A percentile compares a stretch with the other conserved stretches of the same genome.
phyloP scores from a whole-genome alignment of 2,888 invertebrate genomes.

The Cyclophora albipunctata region DNA sequence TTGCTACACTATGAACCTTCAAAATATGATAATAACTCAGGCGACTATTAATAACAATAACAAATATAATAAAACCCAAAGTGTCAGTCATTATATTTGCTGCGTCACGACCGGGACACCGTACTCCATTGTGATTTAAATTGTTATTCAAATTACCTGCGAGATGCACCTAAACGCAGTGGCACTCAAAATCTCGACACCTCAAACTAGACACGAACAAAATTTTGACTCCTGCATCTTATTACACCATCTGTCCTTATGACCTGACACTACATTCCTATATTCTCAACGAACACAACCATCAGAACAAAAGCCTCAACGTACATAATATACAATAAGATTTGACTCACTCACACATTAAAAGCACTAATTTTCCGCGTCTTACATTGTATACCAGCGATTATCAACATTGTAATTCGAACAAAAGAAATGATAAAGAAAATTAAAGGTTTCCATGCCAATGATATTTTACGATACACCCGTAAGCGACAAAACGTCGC shows the following conservation, averaged over 20 bases:
- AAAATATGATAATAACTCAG: conserved; percentile 35
- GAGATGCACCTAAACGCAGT: conserved; percentile 51
- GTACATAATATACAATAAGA: neutral
- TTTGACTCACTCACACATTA: neutral
- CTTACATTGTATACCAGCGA: conserved; percentile 44
- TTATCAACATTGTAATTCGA: conserved; percentile 55
- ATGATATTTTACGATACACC: conserved; percentile 63
- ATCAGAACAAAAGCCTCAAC: neutral
- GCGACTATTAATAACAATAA: conserved; percentile 36
- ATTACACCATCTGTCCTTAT: conserved; percentile 22
- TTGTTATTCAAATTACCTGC: conserved; percentile 62
- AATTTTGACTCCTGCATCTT: conserved; percentile 25
- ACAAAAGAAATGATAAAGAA: conserved; percentile 67
- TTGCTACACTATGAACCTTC: too few relatives aligned
- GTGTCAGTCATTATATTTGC: conserved; percentile 42
- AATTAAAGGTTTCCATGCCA: conserved; percentile 66
- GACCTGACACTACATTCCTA: conserved; percentile 3
- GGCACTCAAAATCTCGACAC: conserved; percentile 67
- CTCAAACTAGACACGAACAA: conserved; percentile 38
- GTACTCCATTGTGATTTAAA: conserved; percentile 62
- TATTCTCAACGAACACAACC: neutral
- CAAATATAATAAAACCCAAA: conserved; percentile 36
- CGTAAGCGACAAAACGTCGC: conserved; percentile 61
- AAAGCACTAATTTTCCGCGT: conserved; percentile 21
- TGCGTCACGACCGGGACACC: conserved; percentile 62